phyloP scores from a whole-genome alignment of 2,888 invertebrate genomes.

The Ferrisia virgata region DNA sequence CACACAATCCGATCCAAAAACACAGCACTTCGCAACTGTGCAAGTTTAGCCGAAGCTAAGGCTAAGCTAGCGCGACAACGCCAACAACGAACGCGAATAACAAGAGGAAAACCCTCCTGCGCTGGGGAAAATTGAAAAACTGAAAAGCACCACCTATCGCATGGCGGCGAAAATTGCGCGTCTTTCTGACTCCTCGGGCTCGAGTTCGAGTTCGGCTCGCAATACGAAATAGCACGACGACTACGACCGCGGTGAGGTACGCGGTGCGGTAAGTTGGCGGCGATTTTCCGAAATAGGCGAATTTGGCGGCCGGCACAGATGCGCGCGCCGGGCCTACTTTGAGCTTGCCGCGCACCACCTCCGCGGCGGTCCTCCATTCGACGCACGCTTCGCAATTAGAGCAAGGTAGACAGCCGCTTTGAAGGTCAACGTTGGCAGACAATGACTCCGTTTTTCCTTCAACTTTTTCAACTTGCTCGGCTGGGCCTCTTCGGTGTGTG shows the following conservation, averaged over 20 bases:
- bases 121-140: too few relatives aligned
- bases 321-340: neutral
- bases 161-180: neutral
- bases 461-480: constrained; percentile 32
- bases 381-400: constrained; percentile 34
- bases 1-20: too few relatives aligned
- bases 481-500: neutral
- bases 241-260: too few relatives aligned
- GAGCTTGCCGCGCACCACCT: constrained; percentile 11
- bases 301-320: constrained; percentile 20
- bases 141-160: neutral
- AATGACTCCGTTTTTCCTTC: constrained; percentile 41
- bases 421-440: constrained; percentile 44
- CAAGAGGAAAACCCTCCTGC: too few relatives aligned
- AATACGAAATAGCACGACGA: neutral
- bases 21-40: neutral
- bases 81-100: too few relatives aligned
- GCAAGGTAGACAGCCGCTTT: constrained; percentile 44
- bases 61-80: neutral
- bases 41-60: neutral
- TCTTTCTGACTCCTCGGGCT: neutral
- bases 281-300: constrained; percentile 25
- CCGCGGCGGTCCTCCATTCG: neutral
- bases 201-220: neutral
- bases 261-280: neutral